Evolutionary conservation across 2,888 invertebrate genomes (phyloP), one percentile per base, ranked within the genome.

Genomic region (Pterobdella sp.): DNA sequence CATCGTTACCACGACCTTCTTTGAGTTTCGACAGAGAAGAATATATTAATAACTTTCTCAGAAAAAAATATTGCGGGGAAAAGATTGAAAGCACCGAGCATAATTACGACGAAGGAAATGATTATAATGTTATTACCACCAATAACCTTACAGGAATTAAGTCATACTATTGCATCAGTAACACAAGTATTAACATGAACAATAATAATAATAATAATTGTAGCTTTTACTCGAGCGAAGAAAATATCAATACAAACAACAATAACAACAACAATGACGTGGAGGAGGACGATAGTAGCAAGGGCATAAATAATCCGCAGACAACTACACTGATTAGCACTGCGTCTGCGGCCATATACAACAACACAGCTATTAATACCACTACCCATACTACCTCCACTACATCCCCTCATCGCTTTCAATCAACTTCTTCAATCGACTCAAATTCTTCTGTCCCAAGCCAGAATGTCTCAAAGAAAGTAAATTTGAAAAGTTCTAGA

Each of bases 231-330:
- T 56, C 60, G 60, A 56, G 60, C n/a, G 60, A 56, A 22, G 60
- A 56, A 56, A 56, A 56, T 26, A 56, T 56, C 18, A 56, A 56
- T 26, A 56, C 60, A 7, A 56, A 56, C 60, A 56, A 56, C 60
- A 56, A 56, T 56, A 56, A 56, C 60, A 56, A 56, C 60, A 56
- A 56, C 26, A 56, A 56, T 26, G n/a, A 56, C 26, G 22, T 14
- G 22, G 22, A 42, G 22, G 49, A 42, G 49, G 49, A 14, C 22
- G 49, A 42, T 42, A 22, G 49, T 42, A 42, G 49, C 22, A 42
- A 22, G 7, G 22, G 10, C 22, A 42, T 22, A 14, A 42, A 7
- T 42, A 42, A 7, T 42, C 7, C 49, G 7, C 7, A 7, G 7
- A 42, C 49, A 14, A 42, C 49, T 42, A 42, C 49, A 14, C 7